Percentiles rank a stretch among this genome's conserved stretches.
Evolutionary conservation across 2,113 vertebrate genomes (phyloP).

Genomic region (Rhinolophus ferrumequinum): DNA sequence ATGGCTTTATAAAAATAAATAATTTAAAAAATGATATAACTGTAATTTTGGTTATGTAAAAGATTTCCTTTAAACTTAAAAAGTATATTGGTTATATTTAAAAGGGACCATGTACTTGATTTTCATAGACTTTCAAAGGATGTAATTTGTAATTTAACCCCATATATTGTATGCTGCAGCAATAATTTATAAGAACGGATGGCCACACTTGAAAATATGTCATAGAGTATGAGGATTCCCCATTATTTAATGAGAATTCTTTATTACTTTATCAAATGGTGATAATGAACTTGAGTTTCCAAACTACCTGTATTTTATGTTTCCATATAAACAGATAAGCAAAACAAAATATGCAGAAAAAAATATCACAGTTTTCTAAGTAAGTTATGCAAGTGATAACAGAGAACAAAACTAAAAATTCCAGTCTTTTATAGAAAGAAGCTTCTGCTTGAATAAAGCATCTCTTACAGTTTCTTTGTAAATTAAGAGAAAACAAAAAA

Average conservation of each 20-base stretch:
- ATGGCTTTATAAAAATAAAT: background rate
- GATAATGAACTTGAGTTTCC: background rate
- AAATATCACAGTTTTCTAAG: background rate
- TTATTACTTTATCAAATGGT: background rate
- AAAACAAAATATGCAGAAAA: background rate
- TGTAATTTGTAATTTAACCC: no score
- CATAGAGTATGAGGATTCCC: background rate
- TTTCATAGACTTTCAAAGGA: background rate
- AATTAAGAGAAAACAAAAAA: background rate
- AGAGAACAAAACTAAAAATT: background rate
- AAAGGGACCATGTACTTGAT: background rate
- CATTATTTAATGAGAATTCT: background rate
- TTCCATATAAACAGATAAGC: background rate
- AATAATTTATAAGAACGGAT: background rate
- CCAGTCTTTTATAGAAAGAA: background rate
- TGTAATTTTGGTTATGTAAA: background rate
- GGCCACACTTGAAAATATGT: background rate
- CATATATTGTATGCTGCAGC: background rate
- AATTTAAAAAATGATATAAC: background rate
- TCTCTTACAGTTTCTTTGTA: background rate
- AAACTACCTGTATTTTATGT: constrained; percentile 1
- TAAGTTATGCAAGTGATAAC: constrained; percentile 23
- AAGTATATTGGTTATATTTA: background rate
- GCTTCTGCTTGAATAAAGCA: background rate
- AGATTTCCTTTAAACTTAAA: background rate